Percentiles rank a stretch among this genome's conserved stretches.
Evolutionary conservation across 2,113 vertebrate genomes (phyloP).

Genomic region (Oncorhynchus masou): DNA sequence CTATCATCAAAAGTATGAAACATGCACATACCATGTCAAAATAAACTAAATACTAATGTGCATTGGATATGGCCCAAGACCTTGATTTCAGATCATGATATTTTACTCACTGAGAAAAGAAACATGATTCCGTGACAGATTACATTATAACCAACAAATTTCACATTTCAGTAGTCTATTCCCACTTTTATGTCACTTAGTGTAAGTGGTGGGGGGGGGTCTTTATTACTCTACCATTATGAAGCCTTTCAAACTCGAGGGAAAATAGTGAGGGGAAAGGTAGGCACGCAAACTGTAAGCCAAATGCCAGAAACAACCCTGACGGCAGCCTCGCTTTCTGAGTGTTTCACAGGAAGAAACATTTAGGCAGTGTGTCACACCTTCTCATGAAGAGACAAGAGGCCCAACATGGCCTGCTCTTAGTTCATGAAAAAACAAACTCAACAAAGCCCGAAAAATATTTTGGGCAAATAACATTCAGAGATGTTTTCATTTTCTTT

Average conservation of each 20-base stretch:
- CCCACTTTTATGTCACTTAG: too few species aligned
- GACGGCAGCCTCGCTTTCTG: constrained; percentile 93
- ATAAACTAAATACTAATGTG: neutral
- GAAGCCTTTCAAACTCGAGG: constrained; percentile 11
- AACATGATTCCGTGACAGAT: neutral
- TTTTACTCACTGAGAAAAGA: too few species aligned
- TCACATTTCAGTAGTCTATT: neutral
- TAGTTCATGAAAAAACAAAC: constrained; percentile 95
- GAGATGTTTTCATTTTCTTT: constrained; percentile 49
- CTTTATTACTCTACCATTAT: neutral
- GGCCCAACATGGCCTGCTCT: constrained; percentile 82
- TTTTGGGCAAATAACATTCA: constrained; percentile 81
- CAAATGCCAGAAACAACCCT: constrained; percentile 99
- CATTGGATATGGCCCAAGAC: too few species aligned
- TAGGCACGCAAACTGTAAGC: constrained; percentile 84
- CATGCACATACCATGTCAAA: too few species aligned
- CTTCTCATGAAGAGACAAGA: constrained; percentile 96
- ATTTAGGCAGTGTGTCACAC: constrained; percentile 95
- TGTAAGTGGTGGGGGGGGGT: too few species aligned
- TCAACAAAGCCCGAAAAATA: constrained; percentile 82
- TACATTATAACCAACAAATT: neutral
- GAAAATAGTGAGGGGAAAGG: constrained; percentile 3
- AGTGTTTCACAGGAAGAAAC: constrained; percentile 99
- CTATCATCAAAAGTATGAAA: too few species aligned
- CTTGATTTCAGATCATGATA: too few species aligned